phyloP scores from a whole-genome alignment of 2,888 invertebrate species.

The Leptogaster cylindrica region DNA sequence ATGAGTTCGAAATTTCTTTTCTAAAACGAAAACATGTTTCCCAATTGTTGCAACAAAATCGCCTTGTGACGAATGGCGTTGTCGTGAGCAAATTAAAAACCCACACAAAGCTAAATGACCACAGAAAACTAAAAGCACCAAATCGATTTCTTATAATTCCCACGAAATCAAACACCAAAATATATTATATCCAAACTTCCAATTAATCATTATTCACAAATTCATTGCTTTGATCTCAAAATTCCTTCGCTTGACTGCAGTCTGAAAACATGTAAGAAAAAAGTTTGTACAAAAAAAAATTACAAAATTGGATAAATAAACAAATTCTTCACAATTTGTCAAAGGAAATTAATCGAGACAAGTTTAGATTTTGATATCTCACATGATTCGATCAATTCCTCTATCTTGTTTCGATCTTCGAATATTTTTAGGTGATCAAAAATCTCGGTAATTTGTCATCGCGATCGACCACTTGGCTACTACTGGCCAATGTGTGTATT shows the following conservation, averaged over 20 bases:
- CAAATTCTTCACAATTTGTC: conserved; percentile 10
- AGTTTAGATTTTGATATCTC: conserved; percentile 22
- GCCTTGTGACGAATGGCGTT: background rate
- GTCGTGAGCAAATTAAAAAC: background rate
- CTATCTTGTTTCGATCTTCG: conserved; percentile 6
- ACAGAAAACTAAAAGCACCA: too few relatives aligned
- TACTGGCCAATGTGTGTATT: too few relatives aligned
- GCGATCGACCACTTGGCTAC: background rate
- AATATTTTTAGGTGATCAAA: conserved; percentile 15
- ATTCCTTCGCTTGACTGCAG: background rate
- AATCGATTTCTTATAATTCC: background rate
- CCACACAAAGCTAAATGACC: background rate
- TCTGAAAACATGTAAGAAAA: background rate
- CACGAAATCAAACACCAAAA: conserved; percentile 4
- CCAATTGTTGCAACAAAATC: too few relatives aligned
- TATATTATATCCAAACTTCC: background rate
- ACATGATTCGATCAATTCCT: conserved; percentile 22
- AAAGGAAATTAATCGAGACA: conserved; percentile 30
- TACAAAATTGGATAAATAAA: background rate
- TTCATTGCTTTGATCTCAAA: background rate
- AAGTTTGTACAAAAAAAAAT: too few relatives aligned
- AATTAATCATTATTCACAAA: conserved; percentile 18
- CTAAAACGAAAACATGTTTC: too few relatives aligned
- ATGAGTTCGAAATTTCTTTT: too few relatives aligned
- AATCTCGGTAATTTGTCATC: conserved; percentile 29